Evolutionary conservation across 2,797 vertebrate species (phyloP).

Genomic region (Myotis pilosus): DNA sequence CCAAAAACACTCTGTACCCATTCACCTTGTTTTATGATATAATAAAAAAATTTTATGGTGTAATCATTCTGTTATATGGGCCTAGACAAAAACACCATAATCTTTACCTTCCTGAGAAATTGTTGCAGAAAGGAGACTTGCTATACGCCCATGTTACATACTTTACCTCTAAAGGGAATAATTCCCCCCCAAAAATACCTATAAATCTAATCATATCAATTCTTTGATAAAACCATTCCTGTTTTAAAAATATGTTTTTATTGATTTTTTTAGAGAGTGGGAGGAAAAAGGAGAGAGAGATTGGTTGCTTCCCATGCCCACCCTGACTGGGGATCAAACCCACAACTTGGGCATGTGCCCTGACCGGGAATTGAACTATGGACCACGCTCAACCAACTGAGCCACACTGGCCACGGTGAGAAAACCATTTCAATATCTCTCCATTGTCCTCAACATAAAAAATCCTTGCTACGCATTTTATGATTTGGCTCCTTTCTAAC

Average conservation of each 20-base stretch:
- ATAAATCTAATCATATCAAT: not conserved
- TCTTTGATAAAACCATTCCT: constrained; percentile 2
- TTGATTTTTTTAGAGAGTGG: not conserved
- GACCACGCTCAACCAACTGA: not conserved
- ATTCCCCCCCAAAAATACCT: not conserved
- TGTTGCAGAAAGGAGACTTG: not conserved
- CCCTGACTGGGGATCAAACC: not conserved
- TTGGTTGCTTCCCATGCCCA: not conserved
- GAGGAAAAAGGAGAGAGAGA: not conserved
- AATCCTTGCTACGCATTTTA: not conserved
- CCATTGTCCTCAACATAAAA: not conserved
- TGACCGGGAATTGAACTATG: not conserved
- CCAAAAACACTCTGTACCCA: not conserved
- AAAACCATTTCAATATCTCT: not conserved
- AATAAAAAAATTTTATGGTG: not conserved
- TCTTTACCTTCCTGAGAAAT: constrained; percentile 29
- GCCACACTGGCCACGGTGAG: not conserved
- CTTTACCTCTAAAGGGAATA: not conserved
- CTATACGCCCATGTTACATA: not conserved
- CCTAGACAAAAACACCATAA: not conserved
- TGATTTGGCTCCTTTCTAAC: not conserved
- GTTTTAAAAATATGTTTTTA: not conserved
- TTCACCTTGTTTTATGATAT: not conserved
- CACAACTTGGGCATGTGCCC: not conserved
- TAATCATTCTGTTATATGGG: not conserved